Evolutionary conservation across 2,113 vertebrate genomes (phyloP).

Genomic region (Potamarius usumacintae): DNA sequence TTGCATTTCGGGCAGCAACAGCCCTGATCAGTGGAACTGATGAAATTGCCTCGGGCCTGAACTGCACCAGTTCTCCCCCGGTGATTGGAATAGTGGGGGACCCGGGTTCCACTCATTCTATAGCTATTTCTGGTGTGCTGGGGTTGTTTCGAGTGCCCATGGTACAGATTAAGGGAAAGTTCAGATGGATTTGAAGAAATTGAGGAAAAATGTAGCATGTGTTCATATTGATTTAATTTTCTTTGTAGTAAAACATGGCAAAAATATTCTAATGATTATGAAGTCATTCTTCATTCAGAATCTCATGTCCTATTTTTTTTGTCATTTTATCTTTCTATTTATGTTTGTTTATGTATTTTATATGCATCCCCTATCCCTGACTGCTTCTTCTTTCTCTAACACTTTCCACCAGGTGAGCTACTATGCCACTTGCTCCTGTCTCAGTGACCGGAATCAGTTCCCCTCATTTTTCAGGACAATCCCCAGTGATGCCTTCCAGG

Average conservation of each 20-base stretch:
- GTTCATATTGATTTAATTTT: too few relatives aligned
- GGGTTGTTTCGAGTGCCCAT: slow-evolving; percentile 65
- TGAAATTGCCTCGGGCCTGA: slow-evolving; percentile 34
- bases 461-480: slow-evolving; percentile 62
- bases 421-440: slow-evolving; percentile 56
- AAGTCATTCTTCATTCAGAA: too few relatives aligned
- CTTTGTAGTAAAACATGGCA: too few relatives aligned
- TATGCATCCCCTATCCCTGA: too few relatives aligned
- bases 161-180: too few relatives aligned
- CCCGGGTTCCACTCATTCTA: slow-evolving; percentile 62
- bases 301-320: too few relatives aligned
- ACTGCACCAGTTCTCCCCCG: slow-evolving; percentile 58
- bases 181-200: too few relatives aligned
- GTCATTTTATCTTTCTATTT: too few relatives aligned
- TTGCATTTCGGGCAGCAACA: slow-evolving; percentile 60
- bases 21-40: slow-evolving; percentile 59
- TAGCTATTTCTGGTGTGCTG: slow-evolving; percentile 65
- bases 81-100: slow-evolving; percentile 67
- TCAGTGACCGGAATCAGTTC: slow-evolving; percentile 52
- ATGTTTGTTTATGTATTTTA: too few relatives aligned
- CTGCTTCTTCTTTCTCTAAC: too few relatives aligned
- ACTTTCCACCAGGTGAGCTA: slow-evolving; percentile 55
- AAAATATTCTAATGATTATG: too few relatives aligned
- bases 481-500: slow-evolving; percentile 60
- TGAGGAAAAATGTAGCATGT: neutral